These are phyloP conservation scores for Sarcophaga carnaria DNA, from an alignment of 2,888 invertebrate genomes.

Conservation along the genomic window DNA sequence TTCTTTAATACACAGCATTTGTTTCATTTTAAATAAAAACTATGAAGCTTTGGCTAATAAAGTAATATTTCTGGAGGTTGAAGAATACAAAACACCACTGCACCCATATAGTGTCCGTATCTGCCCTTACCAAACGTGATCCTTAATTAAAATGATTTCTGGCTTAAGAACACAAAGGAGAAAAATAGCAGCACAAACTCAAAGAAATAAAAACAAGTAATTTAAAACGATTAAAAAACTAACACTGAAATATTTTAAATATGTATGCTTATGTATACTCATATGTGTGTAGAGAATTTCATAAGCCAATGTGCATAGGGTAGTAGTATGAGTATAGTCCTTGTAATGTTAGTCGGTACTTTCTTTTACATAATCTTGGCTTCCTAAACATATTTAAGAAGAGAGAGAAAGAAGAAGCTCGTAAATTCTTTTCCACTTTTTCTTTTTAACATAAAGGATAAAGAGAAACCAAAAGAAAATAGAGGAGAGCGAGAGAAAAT, in stretches of 20 bases:
- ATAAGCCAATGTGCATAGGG: not conserved
- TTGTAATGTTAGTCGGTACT: not conserved
- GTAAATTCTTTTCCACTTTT: slow-evolving; percentile 44
- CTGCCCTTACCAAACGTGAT: slow-evolving; percentile 29
- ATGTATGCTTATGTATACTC: not conserved
- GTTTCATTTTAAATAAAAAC: too few species aligned
- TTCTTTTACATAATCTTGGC: not conserved
- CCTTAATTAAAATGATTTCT: slow-evolving; percentile 71
- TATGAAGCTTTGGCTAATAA: too few species aligned
- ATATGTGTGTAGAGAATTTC: too few species aligned
- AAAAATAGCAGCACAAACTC: slow-evolving; percentile 7
- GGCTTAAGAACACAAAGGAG: slow-evolving; percentile 34
- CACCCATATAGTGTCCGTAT: too few species aligned
- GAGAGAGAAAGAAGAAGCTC: slow-evolving; percentile 35
- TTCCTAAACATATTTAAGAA: slow-evolving; percentile 13
- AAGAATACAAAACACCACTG: too few species aligned
- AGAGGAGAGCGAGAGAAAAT: not conserved
- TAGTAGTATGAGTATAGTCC: too few species aligned
- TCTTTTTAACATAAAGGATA: not conserved
- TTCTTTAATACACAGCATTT: too few species aligned
- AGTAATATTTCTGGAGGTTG: too few species aligned
- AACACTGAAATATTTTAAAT: slow-evolving; percentile 4
- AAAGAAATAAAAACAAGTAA: not conserved
- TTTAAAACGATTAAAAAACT: slow-evolving; percentile 44
- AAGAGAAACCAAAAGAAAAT: not conserved